Conservation (phyloP, 2,888 invertebrate genomes). For the Dryocosmus kuriphilus region DNA sequence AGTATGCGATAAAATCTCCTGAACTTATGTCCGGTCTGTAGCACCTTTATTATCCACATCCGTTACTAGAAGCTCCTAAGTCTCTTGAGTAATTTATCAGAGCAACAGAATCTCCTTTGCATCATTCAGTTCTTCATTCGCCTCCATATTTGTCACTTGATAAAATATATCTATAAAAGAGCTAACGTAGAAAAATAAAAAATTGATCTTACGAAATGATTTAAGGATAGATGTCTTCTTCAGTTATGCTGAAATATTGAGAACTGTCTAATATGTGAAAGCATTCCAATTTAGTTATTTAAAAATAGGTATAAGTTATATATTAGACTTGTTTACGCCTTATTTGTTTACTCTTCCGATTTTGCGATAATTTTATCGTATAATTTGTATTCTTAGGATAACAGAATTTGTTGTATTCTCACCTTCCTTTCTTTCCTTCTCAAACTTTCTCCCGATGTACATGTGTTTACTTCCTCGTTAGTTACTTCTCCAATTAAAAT, state of each 20-base stretch:
- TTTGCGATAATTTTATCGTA: neutral
- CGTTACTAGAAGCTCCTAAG: neutral
- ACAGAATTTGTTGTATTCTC: neutral
- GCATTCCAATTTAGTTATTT: neutral
- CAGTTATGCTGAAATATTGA: no score
- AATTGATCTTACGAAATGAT: no score
- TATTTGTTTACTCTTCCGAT: neutral
- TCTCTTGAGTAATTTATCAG: neutral
- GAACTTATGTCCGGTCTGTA: neutral
- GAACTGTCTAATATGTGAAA: neutral
- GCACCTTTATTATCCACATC: neutral
- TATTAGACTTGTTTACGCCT: neutral
- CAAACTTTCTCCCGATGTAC: slow-evolving; percentile 26
- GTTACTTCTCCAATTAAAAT: slow-evolving; percentile 7
- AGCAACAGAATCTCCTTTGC: neutral
- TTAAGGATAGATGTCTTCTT: no score
- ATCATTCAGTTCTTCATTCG: neutral
- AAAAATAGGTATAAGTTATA: neutral
- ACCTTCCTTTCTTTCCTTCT: slow-evolving; percentile 7
- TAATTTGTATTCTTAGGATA: neutral
- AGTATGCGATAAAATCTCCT: neutral
- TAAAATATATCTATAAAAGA: no score
- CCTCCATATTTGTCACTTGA: neutral
- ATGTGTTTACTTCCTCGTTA: slow-evolving; percentile 11
- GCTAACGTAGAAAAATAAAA: no score